These are phyloP conservation scores for Ridgeia piscesae DNA, from an alignment of 1,140 invertebrate species.

Conservation along the genomic window DNA sequence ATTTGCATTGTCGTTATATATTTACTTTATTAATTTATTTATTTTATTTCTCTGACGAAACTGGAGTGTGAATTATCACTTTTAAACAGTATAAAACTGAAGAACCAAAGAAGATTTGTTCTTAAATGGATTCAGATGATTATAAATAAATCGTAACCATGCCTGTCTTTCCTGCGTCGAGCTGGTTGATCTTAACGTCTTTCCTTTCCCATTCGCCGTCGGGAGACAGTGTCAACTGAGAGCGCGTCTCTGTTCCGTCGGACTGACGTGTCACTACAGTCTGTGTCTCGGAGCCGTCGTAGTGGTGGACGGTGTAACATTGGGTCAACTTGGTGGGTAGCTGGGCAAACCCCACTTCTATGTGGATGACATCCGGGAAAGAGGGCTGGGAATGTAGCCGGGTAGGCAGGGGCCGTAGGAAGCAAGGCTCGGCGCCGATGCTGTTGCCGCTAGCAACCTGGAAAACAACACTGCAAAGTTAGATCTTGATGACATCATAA, in stretches of 20 bases:
- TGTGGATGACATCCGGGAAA: background rate
- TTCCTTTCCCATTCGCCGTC: background rate
- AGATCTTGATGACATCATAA: background rate
- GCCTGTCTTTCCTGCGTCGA: background rate
- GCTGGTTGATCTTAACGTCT: background rate
- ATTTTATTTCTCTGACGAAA: too few species aligned
- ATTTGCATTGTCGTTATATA: too few species aligned
- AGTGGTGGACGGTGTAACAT: conserved; percentile 33
- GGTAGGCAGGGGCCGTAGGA: background rate
- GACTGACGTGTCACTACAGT: conserved; percentile 39
- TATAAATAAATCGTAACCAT: background rate
- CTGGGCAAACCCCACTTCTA: background rate
- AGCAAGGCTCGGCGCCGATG: background rate
- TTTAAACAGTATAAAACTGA: too few species aligned
- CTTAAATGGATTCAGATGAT: background rate
- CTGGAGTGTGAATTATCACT: too few species aligned
- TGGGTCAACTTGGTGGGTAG: background rate
- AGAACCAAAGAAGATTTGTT: background rate
- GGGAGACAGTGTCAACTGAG: background rate
- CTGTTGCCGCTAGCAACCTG: background rate
- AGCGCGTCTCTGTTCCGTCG: conserved; percentile 33
- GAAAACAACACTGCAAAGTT: background rate
- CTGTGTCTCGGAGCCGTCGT: conserved; percentile 51
- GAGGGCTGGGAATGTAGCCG: background rate
- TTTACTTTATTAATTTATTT: too few species aligned